A percentile compares a stretch with the other conserved stretches of the same genome.
phyloP scores from a whole-genome alignment of 1,140 invertebrate species.

The Listronotus oregonensis region DNA sequence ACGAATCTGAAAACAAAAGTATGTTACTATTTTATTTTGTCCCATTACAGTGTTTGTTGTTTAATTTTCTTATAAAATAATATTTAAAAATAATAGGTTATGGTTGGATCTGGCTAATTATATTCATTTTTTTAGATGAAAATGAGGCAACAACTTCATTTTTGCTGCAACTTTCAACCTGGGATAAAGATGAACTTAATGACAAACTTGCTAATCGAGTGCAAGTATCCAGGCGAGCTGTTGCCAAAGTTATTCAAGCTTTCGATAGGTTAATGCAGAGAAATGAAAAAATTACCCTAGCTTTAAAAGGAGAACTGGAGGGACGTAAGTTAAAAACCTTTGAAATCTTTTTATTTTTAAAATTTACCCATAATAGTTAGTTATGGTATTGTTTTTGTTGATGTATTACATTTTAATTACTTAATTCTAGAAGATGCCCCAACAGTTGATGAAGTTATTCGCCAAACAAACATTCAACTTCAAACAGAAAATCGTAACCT shows the following conservation, averaged over 20 bases:
- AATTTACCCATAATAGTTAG: too few species aligned
- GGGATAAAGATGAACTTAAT: slow-evolving; percentile 97
- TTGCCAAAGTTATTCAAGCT: slow-evolving; percentile 94
- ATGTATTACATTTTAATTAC: not conserved
- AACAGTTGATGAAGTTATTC: slow-evolving; percentile 79
- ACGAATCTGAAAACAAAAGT: slow-evolving; percentile 95
- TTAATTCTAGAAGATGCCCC: slow-evolving; percentile 64
- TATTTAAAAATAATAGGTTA: too few species aligned
- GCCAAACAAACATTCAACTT: slow-evolving; percentile 82
- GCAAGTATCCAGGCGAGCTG: slow-evolving; percentile 89
- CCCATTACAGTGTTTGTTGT: too few species aligned
- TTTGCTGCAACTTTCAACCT: slow-evolving; percentile 93
- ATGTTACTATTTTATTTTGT: too few species aligned
- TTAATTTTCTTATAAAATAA: too few species aligned
- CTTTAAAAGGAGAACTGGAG: slow-evolving; percentile 82
- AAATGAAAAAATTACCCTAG: slow-evolving; percentile 89
- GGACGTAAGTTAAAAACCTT: slow-evolving; percentile 58
- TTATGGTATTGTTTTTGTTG: slow-evolving; percentile 1
- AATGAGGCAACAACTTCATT: slow-evolving; percentile 97
- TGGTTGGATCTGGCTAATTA: too few species aligned
- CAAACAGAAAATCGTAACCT: slow-evolving; percentile 90
- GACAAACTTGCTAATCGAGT: slow-evolving; percentile 94
- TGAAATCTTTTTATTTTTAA: too few species aligned
- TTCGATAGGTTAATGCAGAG: slow-evolving; percentile 93
- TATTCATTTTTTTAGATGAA: slow-evolving; percentile 73